A percentile compares a stretch with the other conserved stretches of the same genome.
Conservation (phyloP, 1,140 invertebrate species). For the Drosophila leontia region DNA sequence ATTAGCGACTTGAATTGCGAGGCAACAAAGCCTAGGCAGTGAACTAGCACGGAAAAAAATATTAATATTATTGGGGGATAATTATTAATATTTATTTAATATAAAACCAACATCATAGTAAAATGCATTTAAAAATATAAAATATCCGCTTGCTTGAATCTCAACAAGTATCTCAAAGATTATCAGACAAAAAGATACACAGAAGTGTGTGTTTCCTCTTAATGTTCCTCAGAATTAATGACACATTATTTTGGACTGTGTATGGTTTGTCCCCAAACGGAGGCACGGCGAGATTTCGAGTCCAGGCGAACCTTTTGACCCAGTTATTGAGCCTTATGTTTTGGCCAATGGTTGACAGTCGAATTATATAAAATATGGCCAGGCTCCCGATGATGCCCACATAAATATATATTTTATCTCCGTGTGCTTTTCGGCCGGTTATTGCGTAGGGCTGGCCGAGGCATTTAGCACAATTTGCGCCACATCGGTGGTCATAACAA, state of each 20-base stretch:
- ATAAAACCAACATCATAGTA: neutral
- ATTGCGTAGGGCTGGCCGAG: slow-evolving; percentile 61
- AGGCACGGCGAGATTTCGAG: slow-evolving; percentile 6
- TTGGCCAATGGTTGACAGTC: slow-evolving; percentile 50
- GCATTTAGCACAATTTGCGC: slow-evolving; percentile 84
- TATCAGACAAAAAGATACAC: no score
- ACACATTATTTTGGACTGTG: neutral
- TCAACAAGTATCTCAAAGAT: no score
- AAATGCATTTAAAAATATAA: no score
- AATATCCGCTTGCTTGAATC: no score
- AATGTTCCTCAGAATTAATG: neutral
- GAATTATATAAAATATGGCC: slow-evolving; percentile 58
- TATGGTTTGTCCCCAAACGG: neutral
- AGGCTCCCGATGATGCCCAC: slow-evolving; percentile 42
- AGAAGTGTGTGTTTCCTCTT: no score
- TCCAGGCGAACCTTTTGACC: slow-evolving; percentile 35
- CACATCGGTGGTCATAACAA: slow-evolving; percentile 84
- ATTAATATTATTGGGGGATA: neutral
- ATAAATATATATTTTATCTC: slow-evolving; percentile 72
- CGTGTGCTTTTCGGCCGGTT: slow-evolving; percentile 5
- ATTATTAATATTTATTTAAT: neutral
- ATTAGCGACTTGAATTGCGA: slow-evolving; percentile 84
- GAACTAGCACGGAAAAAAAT: neutral
- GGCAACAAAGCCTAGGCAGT: slow-evolving; percentile 41
- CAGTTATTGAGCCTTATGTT: slow-evolving; percentile 53